These are phyloP conservation scores for Euphysa ruthae DNA, from an alignment of 30 jellyfish, hydroid and myxozoan species.

Conservation along the genomic window DNA sequence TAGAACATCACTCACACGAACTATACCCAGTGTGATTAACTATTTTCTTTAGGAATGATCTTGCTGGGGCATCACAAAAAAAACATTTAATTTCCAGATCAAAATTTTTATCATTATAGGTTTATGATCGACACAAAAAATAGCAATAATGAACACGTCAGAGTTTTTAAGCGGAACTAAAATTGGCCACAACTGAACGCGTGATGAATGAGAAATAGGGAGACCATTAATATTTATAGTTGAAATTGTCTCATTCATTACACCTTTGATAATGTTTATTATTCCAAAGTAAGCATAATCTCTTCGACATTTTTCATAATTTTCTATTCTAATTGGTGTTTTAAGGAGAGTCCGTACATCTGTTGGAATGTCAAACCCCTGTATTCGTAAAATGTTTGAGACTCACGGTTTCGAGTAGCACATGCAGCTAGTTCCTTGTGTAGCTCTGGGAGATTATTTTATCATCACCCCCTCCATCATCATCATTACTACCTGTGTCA, in stretches of 20 bases:
- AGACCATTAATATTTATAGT: slow-evolving; percentile 25
- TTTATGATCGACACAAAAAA: slow-evolving; percentile 33
- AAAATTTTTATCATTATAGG: slow-evolving; percentile 4
- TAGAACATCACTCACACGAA: slow-evolving; percentile 34
- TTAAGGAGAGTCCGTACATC: slow-evolving; percentile 33
- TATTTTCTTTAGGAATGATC: slow-evolving; percentile 28
- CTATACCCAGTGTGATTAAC: slow-evolving; percentile 26
- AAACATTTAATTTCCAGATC: slow-evolving; percentile 4
- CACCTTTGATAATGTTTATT: neutral
- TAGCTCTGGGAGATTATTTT: too few species aligned
- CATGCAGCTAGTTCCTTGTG: slow-evolving; percentile 19
- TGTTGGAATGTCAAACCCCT: slow-evolving; percentile 41
- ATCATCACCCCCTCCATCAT: too few species aligned
- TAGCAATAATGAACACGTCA: slow-evolving; percentile 20
- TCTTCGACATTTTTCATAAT: slow-evolving; percentile 29
- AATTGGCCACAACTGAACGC: slow-evolving; percentile 39
- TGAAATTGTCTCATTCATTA: neutral
- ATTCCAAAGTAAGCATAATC: slow-evolving; percentile 30
- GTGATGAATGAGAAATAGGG: slow-evolving; percentile 20
- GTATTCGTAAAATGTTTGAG: slow-evolving; percentile 12
- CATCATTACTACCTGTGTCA: too few species aligned
- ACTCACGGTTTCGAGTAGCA: slow-evolving; percentile 24
- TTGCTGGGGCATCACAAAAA: slow-evolving; percentile 51
- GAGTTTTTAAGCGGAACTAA: slow-evolving; percentile 15
- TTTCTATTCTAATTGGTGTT: neutral